A percentile compares a stretch with the other conserved stretches of the same genome.
Evolutionary conservation across 2,888 invertebrate genomes (phyloP).

Genomic region (Endotricha flammealis): DNA sequence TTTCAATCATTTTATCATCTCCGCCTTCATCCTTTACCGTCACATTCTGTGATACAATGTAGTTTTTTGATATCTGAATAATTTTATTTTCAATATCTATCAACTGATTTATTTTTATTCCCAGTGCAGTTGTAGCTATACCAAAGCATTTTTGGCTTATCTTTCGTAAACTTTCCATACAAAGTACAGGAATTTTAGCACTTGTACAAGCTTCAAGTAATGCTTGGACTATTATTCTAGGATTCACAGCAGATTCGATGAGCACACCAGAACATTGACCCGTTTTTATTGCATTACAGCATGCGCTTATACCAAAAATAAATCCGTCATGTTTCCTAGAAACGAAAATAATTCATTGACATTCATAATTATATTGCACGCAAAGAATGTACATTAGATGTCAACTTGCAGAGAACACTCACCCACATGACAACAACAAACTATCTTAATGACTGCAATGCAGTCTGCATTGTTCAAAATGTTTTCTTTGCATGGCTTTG

Average conservation of each 20-base stretch:
- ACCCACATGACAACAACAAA: no score
- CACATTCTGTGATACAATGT: constrained; percentile 21
- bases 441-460: no score
- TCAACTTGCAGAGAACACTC: no score
- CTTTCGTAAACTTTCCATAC: constrained; percentile 51
- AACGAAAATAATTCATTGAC: constrained; percentile 22
- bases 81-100: constrained; percentile 34
- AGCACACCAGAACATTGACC: constrained; percentile 51
- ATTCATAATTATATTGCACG: no score
- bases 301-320: constrained; percentile 60
- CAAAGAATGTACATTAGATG: no score
- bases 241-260: constrained; percentile 58
- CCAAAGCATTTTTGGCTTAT: constrained; percentile 46
- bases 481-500: no score
- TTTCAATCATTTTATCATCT: constrained; percentile 14
- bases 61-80: constrained; percentile 31
- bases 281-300: constrained; percentile 34
- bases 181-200: constrained; percentile 47
- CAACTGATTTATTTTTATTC: constrained; percentile 40
- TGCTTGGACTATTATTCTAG: constrained; percentile 58
- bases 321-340: constrained; percentile 57
- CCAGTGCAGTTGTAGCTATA: constrained; percentile 60
- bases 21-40: constrained; percentile 10
- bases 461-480: no score
- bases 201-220: constrained; percentile 47